Base-by-base conservation (phyloP, 2,888 invertebrate species). In the Yponomeuta sedellus region DNA sequence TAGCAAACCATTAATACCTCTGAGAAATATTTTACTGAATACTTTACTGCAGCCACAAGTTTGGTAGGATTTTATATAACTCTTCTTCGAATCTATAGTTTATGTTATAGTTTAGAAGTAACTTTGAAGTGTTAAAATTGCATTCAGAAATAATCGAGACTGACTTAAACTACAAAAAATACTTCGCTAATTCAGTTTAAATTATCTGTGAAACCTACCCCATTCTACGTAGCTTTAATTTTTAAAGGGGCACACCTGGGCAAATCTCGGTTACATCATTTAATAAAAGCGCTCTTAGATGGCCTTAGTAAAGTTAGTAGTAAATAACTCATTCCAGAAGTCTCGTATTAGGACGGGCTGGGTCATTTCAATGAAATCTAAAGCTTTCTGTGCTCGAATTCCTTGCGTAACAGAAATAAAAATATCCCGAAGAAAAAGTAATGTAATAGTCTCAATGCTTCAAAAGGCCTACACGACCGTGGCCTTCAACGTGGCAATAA, bases 401-500 rank as follows among this genome's bases (percentile, higher is more conserved):
- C 22, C 20, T 58, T 19, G 22, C 58, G n/a, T 20, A 58, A 6
- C 58, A 58, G 10, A 58, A 58, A 58, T 20, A 58, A 58, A 58
- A 58, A 58, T 20, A 58, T 20, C 1, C 19, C 12, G 22, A 58
- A 20, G 22, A 52, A 52, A 52, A 52, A 8, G 16, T 44, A 6
- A 44, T 8, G 44, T 52, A 1, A 16, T 16, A n/a, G n/a, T 58
- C 22, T 58, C 19, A 58, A 20, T 10, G 20, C 19, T 59, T 59
- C 20, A 20, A 4, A n/a, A 22, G 59, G 59, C 59, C 25, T 59
- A 52, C 44, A 52, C 10, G 12, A 52, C 68, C 66, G 68, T 71
- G 77, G 71, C 82, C 81, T 82, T 79, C 75, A 64, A 64, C 66
- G 74, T 79, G 70, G 72, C 76, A 80, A 80, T 78, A 80, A 80